phyloP scores from a whole-genome alignment of 2,888 invertebrate genomes.

The Lycia hirtaria region DNA sequence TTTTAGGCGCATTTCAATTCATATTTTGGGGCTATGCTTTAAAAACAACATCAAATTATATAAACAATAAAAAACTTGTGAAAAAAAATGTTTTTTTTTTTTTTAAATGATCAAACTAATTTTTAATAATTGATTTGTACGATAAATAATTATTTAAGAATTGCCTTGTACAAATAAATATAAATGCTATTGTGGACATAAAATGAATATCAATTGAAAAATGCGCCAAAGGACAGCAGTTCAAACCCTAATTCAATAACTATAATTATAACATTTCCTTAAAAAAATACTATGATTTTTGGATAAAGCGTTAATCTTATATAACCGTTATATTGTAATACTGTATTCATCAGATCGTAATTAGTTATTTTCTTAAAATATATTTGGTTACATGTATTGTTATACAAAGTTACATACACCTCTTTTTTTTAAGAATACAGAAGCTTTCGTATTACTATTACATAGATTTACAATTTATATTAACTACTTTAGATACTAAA shows the following conservation, averaged over 20 bases:
- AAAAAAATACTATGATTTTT: constrained; percentile 73
- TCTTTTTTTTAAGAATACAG: constrained; percentile 14
- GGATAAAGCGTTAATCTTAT: constrained; percentile 62
- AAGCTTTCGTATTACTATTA: constrained; percentile 13
- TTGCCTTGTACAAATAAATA: no score
- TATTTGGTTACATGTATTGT: constrained; percentile 27
- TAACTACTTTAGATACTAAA: background rate
- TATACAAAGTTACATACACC: constrained; percentile 13
- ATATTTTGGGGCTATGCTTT: constrained; percentile 44
- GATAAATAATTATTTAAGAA: no score
- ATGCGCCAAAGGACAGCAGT: constrained; percentile 19
- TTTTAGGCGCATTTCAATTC: constrained; percentile 52
- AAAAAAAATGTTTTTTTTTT: no score
- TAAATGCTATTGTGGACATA: no score
- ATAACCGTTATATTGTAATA: constrained; percentile 56
- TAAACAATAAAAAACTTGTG: no score
- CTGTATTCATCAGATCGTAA: constrained; percentile 58
- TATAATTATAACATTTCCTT: constrained; percentile 42
- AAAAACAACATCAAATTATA: no score
- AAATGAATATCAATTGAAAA: constrained; percentile 20
- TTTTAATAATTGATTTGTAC: no score
- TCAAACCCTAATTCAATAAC: constrained; percentile 20
- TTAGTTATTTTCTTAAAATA: constrained; percentile 35
- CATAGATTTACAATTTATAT: constrained; percentile 8
- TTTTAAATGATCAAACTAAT: no score